Conservation (phyloP, 1,140 invertebrate species). For the Pseudachorutes palmiensis region DNA sequence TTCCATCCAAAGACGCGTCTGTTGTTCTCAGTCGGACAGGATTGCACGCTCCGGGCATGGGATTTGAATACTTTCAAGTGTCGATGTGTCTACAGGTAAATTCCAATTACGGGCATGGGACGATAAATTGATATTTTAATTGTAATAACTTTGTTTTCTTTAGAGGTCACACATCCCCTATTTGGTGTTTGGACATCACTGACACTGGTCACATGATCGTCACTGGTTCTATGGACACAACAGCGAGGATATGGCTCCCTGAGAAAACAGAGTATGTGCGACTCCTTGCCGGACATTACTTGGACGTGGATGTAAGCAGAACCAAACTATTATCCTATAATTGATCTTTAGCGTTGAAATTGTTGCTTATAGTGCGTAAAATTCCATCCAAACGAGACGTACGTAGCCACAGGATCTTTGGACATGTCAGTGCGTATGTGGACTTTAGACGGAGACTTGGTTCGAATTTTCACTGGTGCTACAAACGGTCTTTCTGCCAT, state of each 20-base stretch:
- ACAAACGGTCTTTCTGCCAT: constrained; percentile 53
- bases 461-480: constrained; percentile 54
- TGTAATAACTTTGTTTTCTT: constrained; percentile 32
- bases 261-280: constrained; percentile 68
- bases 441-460: constrained; percentile 54
- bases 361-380: constrained; percentile 53
- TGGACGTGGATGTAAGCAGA: constrained; percentile 66
- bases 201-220: constrained; percentile 32
- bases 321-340: background rate
- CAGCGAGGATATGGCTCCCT: constrained; percentile 74
- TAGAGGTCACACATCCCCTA: constrained; percentile 40
- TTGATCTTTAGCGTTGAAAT: background rate
- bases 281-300: constrained; percentile 70
- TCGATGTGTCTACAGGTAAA: constrained; percentile 59
- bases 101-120: background rate
- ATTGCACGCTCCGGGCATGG: constrained; percentile 66
- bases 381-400: constrained; percentile 74
- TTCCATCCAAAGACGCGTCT: constrained; percentile 36
- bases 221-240: constrained; percentile 71
- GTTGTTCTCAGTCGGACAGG: constrained; percentile 52
- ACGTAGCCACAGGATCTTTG: constrained; percentile 66
- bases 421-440: constrained; percentile 69
- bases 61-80: constrained; percentile 51
- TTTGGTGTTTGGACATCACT: constrained; percentile 36
- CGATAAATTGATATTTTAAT: background rate